Base-by-base conservation (phyloP, 1,140 invertebrate genomes). In the Cecropterus lyciades region DNA sequence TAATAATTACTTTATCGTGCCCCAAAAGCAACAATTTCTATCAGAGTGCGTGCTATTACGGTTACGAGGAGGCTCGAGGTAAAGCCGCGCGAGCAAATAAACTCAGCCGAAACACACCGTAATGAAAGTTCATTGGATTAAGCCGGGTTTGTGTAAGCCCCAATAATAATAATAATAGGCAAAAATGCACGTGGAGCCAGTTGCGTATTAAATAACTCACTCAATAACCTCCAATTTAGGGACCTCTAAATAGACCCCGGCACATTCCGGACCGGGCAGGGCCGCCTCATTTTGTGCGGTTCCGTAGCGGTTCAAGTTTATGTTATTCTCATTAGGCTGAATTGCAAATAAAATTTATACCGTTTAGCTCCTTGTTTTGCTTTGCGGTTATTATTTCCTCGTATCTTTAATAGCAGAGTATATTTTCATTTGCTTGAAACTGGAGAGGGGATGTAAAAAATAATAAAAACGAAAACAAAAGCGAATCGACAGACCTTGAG, bases 61-160 rank as follows among this genome's bases (percentile, higher is more conserved):
- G 78, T 73, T 77, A 84, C 75, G 75, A 74, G 75, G 78, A 84
- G 83, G 89, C 82, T 89, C 69, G 65, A 67, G 59, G 73, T 65
- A 77, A 80, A 85, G 80, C 84, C 79, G 71, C 75, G 75, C 43
- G 67, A 83, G 80, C 82, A 91, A 91, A 91, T 89, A 91, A 88
- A 84, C 77, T 85, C 80, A 65, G 55, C 78, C 78, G 72, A 82
- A 88, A 85, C 87, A 85, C 77, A 69, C 73, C 42, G 72, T 89
- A 91, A 91, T 89, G 84, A 86, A 85, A 86, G 74, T 88, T 88
- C 85, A 91, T 89, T 91, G 89, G 89, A 91, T 91, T 91, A 91
- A 69, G 77, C 73, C 66, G 65, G 73, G 83, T 81, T 82, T 84
- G 79, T 65, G 68, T 81, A 82, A 81, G 79, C 83, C 79, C 77